phyloP scores from a whole-genome alignment of 2,797 vertebrate genomes.

The Mycteria americana region DNA sequence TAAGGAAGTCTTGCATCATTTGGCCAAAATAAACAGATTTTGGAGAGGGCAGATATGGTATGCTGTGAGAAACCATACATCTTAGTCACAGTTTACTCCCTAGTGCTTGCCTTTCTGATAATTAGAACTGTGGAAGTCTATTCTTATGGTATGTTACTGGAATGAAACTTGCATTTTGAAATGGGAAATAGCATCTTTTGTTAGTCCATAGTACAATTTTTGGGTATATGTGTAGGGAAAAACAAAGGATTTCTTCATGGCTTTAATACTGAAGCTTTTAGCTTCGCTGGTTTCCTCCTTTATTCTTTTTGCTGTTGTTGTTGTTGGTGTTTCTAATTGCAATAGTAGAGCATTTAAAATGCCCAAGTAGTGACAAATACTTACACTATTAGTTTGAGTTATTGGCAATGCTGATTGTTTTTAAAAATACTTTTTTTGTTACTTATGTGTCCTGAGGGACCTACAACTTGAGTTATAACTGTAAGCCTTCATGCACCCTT shows the following conservation, averaged over 20 bases:
- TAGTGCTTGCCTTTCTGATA: neutral
- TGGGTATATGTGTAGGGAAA: neutral
- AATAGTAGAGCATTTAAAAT: neutral
- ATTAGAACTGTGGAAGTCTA: neutral
- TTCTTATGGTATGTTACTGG: neutral
- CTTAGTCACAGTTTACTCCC: neutral
- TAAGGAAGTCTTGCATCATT: constrained; percentile 6
- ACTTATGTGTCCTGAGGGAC: neutral
- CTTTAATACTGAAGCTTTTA: neutral
- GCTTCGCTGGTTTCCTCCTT: neutral
- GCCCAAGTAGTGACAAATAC: neutral
- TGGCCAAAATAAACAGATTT: constrained; percentile 42
- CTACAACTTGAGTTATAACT: neutral
- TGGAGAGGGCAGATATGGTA: neutral
- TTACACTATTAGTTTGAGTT: neutral
- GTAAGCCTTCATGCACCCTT: neutral
- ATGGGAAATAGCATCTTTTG: neutral
- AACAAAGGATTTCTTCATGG: neutral
- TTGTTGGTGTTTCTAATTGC: neutral
- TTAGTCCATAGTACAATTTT: neutral
- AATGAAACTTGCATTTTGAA: neutral
- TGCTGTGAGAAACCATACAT: neutral
- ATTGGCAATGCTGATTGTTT: neutral
- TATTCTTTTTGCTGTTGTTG: neutral
- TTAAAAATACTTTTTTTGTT: neutral